Conservation (phyloP, 2,888 invertebrate genomes). For the Leucoptera coffeella region DNA sequence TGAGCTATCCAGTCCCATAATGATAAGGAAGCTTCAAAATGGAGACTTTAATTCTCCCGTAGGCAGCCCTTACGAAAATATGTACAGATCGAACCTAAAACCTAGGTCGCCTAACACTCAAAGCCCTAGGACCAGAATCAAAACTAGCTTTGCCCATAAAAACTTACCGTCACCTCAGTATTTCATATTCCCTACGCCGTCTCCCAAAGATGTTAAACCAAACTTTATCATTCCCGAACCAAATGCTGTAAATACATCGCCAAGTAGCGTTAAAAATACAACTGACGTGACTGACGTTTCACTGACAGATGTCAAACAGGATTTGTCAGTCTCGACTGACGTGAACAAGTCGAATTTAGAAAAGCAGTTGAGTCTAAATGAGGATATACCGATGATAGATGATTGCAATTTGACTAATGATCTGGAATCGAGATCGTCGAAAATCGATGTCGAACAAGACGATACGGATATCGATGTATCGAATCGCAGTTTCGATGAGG, state of each 20-base stretch:
- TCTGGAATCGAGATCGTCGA: constrained; percentile 35
- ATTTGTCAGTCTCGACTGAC: too few relatives aligned
- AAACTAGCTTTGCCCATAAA: constrained; percentile 51
- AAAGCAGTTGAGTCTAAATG: constrained; percentile 42
- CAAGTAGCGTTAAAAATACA: background rate
- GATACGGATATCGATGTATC: constrained; percentile 9
- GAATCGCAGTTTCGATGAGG: constrained; percentile 41
- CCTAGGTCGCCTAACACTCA: constrained; percentile 42
- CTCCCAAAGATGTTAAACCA: constrained; percentile 23
- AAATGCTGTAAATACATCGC: constrained; percentile 4
- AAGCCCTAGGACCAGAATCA: constrained; percentile 57
- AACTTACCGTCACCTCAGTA: constrained; percentile 41
- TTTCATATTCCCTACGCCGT: constrained; percentile 40
- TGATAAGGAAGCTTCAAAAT: constrained; percentile 30
- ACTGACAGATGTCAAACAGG: too few relatives aligned
- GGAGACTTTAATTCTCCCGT: constrained; percentile 14
- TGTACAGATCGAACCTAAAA: constrained; percentile 31
- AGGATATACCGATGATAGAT: constrained; percentile 49
- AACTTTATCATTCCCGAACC: constrained; percentile 12
- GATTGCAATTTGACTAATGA: constrained; percentile 37
- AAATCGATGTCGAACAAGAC: constrained; percentile 9
- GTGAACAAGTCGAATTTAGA: constrained; percentile 12
- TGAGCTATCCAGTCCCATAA: constrained; percentile 33
- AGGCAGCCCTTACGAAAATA: constrained; percentile 58
- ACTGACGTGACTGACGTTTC: background rate